Evolutionary conservation across 2,888 invertebrate species (phyloP).

Genomic region (Drosophila peninsularis): DNA sequence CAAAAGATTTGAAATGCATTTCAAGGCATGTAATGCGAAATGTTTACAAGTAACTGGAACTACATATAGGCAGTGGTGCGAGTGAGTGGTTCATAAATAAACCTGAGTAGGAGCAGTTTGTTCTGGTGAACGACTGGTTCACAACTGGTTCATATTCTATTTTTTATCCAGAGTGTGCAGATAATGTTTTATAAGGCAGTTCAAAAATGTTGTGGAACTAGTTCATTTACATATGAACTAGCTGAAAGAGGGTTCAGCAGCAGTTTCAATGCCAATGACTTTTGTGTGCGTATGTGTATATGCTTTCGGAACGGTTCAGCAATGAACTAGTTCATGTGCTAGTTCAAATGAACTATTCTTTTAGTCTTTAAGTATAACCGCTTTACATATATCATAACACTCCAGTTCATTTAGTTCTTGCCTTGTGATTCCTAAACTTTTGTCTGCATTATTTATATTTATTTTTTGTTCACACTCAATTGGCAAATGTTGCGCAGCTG

Average conservation of each 20-base stretch:
- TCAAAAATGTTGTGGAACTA: neutral
- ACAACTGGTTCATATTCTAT: neutral
- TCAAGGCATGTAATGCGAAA: neutral
- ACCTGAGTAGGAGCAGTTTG: neutral
- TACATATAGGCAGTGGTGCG: no score
- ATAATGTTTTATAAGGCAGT: neutral
- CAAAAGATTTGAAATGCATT: neutral
- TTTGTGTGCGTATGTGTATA: no score
- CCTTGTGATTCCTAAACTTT: neutral
- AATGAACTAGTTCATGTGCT: neutral
- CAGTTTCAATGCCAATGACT: no score
- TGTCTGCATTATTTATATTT: neutral
- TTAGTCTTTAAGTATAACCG: no score
- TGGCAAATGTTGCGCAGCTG: slow-evolving; percentile 37
- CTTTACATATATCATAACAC: neutral
- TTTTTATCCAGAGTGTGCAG: neutral
- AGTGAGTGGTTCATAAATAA: neutral
- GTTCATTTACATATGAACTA: neutral
- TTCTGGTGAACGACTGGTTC: neutral
- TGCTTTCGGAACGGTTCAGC: neutral
- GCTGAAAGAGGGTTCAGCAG: neutral
- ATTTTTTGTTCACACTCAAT: slow-evolving; percentile 20
- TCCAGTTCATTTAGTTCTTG: neutral
- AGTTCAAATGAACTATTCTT: neutral
- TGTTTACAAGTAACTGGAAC: neutral